Conservation (phyloP, 2,113 vertebrate genomes). For the Spilogale gracilis region DNA sequence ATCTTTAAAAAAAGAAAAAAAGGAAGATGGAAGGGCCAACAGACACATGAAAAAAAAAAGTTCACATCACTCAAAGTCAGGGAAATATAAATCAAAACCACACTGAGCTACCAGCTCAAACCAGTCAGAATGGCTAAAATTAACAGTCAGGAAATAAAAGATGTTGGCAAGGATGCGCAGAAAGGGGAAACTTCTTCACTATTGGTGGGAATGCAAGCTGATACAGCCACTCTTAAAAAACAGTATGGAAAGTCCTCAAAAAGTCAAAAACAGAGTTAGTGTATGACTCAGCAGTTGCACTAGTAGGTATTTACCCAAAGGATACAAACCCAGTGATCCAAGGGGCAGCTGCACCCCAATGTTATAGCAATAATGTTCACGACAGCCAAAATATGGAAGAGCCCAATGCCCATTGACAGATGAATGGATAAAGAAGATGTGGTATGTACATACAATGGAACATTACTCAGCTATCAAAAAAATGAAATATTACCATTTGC, state of each 20-base stretch:
- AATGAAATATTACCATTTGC: neutral
- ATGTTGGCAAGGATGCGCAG: neutral
- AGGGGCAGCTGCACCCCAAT: neutral
- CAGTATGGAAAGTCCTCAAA: neutral
- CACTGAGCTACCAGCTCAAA: neutral
- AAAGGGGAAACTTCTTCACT: neutral
- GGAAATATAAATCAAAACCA: neutral
- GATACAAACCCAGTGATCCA: neutral
- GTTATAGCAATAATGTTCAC: neutral
- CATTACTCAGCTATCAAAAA: neutral
- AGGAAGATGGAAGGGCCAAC: neutral
- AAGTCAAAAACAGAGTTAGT: neutral
- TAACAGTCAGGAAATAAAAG: neutral
- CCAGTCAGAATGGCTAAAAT: neutral
- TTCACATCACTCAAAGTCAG: neutral
- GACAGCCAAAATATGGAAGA: neutral
- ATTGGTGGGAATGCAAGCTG: neutral
- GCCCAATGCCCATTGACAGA: neutral
- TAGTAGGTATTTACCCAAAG: neutral
- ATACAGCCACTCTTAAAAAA: neutral
- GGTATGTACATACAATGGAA: neutral
- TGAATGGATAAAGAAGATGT: neutral
- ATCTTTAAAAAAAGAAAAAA: neutral
- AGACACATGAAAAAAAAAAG: neutral
- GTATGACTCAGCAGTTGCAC: neutral